Percentiles rank a stretch among this genome's conserved stretches.
Evolutionary conservation across 2,113 vertebrate genomes (phyloP).

Genomic region (Chiloscyllium plagiosum): DNA sequence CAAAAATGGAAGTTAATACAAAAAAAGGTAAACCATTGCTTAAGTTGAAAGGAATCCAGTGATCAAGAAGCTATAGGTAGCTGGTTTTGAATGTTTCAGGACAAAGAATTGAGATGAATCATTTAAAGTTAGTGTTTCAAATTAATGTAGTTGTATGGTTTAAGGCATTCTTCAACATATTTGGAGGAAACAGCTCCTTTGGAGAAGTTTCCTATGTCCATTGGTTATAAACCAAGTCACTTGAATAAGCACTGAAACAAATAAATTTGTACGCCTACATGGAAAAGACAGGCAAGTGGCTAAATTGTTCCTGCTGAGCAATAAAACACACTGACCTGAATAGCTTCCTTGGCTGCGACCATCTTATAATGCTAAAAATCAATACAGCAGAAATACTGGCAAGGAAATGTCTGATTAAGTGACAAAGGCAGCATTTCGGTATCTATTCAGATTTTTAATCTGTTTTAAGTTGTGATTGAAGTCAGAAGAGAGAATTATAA

Average conservation of each 20-base stretch:
- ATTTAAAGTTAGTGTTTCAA: background rate
- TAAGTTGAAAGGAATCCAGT: background rate
- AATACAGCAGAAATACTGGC: background rate
- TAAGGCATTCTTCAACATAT: background rate
- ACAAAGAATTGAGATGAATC: background rate
- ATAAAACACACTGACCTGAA: background rate
- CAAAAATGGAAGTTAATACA: background rate
- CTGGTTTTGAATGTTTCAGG: background rate
- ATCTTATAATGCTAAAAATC: background rate
- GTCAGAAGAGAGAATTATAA: background rate
- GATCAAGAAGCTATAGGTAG: background rate
- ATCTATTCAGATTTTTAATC: background rate
- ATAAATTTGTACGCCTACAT: background rate
- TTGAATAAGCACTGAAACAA: background rate
- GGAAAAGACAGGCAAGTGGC: background rate
- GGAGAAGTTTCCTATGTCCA: background rate
- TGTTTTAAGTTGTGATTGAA: background rate
- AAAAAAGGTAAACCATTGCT: background rate
- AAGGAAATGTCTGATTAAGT: background rate
- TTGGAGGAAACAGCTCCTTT: background rate
- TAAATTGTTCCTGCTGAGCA: background rate
- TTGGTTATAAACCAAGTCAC: background rate
- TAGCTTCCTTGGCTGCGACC: background rate
- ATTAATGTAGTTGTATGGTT: background rate
- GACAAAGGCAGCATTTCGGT: background rate